These are phyloP conservation scores for Trachymyrmex septentrionalis DNA, from an alignment of 1,140 invertebrate species.

Conservation along the genomic window DNA sequence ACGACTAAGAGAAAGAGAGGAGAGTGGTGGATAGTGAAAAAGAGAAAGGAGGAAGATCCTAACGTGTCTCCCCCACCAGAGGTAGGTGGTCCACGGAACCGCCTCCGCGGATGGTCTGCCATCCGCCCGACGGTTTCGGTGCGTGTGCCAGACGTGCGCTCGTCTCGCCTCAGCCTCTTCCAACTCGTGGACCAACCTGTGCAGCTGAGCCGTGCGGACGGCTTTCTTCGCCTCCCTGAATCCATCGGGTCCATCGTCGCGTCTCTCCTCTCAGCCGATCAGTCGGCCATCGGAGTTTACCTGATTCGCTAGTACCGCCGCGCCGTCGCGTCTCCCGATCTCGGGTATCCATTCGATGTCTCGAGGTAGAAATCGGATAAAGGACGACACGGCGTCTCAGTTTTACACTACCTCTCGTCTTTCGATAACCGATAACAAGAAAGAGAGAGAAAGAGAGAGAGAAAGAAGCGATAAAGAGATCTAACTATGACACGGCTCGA, in stretches of 20 bases:
- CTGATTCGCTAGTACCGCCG: constrained; percentile 70
- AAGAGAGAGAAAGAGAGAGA: constrained; percentile 1
- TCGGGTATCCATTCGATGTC: constrained; percentile 21
- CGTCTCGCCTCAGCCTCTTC: constrained; percentile 72
- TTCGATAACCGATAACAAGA: constrained; percentile 16
- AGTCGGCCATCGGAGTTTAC: constrained; percentile 77
- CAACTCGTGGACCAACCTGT: constrained; percentile 80
- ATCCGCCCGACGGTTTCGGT: constrained; percentile 66
- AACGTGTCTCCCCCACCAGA: constrained; percentile 80
- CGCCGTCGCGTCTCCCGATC: constrained; percentile 39
- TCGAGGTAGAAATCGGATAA: constrained; percentile 5
- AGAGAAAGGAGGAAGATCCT: constrained; percentile 77
- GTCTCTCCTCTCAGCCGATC: constrained; percentile 72
- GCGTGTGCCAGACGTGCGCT: constrained; percentile 79
- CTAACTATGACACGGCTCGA: constrained; percentile 22
- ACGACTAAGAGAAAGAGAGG: not conserved
- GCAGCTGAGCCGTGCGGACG: constrained; percentile 51
- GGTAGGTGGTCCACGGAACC: constrained; percentile 84
- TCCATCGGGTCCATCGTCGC: constrained; percentile 62
- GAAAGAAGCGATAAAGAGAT: constrained; percentile 10
- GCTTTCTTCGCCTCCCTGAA: constrained; percentile 56
- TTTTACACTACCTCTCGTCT: not conserved
- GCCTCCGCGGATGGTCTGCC: constrained; percentile 80
- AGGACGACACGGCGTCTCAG: not conserved
- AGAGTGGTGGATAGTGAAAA: constrained; percentile 4